These are phyloP conservation scores for Nemurella pictetii DNA, from an alignment of 2,888 invertebrate species.

Conservation along the genomic window DNA sequence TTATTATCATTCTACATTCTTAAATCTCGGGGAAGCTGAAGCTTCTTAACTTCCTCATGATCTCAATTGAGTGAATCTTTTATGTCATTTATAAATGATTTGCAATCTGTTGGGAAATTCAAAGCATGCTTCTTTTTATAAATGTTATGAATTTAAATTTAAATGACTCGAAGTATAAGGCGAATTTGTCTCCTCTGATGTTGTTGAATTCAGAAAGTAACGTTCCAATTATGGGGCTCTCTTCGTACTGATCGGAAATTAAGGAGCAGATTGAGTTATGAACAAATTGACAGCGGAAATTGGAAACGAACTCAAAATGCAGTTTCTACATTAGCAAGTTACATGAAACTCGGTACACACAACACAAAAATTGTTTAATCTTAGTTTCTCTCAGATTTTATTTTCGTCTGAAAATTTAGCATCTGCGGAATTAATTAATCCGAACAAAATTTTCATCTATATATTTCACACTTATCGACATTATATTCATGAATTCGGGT, in stretches of 20 bases:
- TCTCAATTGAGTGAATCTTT: neutral
- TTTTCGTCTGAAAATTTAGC: neutral
- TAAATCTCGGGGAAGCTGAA: neutral
- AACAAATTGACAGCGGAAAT: neutral
- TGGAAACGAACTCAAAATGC: neutral
- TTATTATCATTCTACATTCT: neutral
- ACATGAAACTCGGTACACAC: neutral
- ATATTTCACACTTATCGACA: no score
- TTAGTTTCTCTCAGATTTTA: neutral
- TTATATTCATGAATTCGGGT: no score
- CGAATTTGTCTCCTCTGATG: neutral
- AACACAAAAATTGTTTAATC: neutral
- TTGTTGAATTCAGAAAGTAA: neutral
- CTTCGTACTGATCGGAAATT: neutral
- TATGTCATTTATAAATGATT: neutral
- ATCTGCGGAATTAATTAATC: no score
- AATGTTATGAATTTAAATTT: neutral
- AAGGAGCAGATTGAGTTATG: neutral
- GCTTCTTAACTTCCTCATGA: neutral
- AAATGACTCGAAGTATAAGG: neutral
- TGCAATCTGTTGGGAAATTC: neutral
- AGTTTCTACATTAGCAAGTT: neutral
- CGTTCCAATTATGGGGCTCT: neutral
- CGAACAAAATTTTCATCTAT: no score
- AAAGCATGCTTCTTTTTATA: neutral